Percentiles rank a stretch among this genome's conserved stretches.
These are phyloP conservation scores for Lycopodina hypogea DNA, from an alignment of 37 sponge, comb jelly and placozoan genomes.

Conservation along the genomic window DNA sequence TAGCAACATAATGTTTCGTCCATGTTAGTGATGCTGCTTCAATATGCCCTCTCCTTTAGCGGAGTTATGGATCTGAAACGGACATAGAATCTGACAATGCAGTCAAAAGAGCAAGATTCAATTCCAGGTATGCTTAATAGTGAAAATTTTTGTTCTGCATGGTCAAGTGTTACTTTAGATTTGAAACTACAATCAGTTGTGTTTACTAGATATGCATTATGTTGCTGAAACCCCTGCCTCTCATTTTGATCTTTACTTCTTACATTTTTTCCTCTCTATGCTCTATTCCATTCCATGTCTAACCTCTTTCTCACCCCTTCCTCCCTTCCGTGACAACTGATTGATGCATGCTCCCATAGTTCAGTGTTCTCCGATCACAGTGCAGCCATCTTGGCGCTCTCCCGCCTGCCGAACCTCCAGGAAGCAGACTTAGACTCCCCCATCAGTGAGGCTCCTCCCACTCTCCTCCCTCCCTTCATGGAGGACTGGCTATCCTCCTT, in stretches of 20 bases:
- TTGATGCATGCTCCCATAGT: background rate
- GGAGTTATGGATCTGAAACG: background rate
- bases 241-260: no score
- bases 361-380: slow-evolving; percentile 14
- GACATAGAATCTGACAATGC: background rate
- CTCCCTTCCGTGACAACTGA: background rate
- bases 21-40: no score
- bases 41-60: background rate
- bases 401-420: background rate
- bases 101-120: slow-evolving; percentile 10
- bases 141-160: no score
- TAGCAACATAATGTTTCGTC: no score
- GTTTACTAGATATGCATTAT: no score
- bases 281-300: background rate
- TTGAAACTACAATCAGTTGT: no score
- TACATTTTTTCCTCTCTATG: background rate
- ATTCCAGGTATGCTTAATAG: slow-evolving; percentile 7
- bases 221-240: no score
- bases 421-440: background rate
- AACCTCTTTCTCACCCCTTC: background rate
- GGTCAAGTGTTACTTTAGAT: no score
- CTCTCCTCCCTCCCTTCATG: slow-evolving; percentile 30
- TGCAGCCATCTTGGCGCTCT: slow-evolving; percentile 15
- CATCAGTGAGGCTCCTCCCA: background rate
- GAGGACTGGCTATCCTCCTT: slow-evolving; percentile 61